phyloP scores from a whole-genome alignment of 2,888 invertebrate genomes.

The Parnassius apollo region DNA sequence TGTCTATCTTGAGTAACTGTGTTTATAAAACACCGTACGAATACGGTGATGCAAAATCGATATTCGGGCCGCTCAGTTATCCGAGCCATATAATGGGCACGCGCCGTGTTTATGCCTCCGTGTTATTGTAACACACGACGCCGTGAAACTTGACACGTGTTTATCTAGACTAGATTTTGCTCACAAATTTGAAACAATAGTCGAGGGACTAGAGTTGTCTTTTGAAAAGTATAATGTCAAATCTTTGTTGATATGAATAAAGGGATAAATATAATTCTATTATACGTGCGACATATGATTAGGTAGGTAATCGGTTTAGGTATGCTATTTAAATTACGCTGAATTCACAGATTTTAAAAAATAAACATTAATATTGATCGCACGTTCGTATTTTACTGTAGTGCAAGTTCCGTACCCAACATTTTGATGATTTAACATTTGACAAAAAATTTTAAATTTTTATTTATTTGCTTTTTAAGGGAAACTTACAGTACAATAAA shows the following conservation, averaged over 20 bases:
- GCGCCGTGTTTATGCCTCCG: background rate
- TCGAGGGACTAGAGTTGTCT: background rate
- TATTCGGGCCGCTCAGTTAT: background rate
- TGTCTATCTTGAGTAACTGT: background rate
- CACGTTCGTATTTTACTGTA: too few relatives aligned
- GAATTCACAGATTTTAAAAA: too few relatives aligned
- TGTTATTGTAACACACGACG: slow-evolving; percentile 4
- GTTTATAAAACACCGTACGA: background rate
- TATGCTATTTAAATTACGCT: too few relatives aligned
- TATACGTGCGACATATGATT: too few relatives aligned
- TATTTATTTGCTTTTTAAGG: too few relatives aligned
- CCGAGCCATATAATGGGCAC: background rate
- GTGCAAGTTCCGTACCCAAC: too few relatives aligned
- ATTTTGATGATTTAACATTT: too few relatives aligned
- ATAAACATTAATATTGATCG: too few relatives aligned
- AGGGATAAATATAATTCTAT: too few relatives aligned
- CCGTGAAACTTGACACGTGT: background rate
- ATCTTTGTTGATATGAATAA: background rate
- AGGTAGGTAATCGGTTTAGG: too few relatives aligned
- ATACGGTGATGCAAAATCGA: slow-evolving; percentile 2
- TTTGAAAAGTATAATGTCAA: background rate
- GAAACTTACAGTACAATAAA: too few relatives aligned
- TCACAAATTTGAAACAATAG: background rate
- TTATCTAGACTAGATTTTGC: background rate
- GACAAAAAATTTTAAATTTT: too few relatives aligned